phyloP scores from a whole-genome alignment of 2,797 vertebrate genomes.

The Hafferia zeledoni region DNA sequence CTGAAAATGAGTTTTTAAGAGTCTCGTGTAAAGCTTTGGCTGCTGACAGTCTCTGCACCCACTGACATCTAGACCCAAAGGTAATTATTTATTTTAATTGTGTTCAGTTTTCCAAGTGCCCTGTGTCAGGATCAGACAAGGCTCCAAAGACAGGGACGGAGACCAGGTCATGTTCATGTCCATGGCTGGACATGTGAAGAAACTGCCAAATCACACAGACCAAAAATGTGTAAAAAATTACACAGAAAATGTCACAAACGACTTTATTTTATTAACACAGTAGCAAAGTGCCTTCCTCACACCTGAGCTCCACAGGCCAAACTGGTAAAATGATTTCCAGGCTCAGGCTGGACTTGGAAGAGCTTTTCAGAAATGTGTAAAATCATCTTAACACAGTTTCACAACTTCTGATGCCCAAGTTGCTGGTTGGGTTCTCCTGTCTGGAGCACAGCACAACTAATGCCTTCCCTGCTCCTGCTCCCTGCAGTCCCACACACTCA shows the following conservation, averaged over 20 bases:
- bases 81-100: neutral
- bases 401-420: neutral
- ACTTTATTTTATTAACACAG: neutral
- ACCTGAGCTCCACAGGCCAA: neutral
- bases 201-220: neutral
- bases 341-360: neutral
- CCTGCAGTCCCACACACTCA: neutral
- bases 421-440: neutral
- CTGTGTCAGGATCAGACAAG: neutral
- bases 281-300: neutral
- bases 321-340: neutral
- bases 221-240: neutral
- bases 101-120: neutral
- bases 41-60: neutral
- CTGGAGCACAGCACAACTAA: neutral
- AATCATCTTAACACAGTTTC: neutral
- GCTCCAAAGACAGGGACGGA: neutral
- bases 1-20: neutral
- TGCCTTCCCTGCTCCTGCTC: neutral
- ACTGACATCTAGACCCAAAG: neutral
- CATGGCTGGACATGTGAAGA: neutral
- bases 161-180: fast-evolving
- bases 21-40: neutral
- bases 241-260: neutral
- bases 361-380: neutral